These are phyloP conservation scores for Pygoscelis antarcticus DNA, from an alignment of 2,113 vertebrate species.

Conservation along the genomic window DNA sequence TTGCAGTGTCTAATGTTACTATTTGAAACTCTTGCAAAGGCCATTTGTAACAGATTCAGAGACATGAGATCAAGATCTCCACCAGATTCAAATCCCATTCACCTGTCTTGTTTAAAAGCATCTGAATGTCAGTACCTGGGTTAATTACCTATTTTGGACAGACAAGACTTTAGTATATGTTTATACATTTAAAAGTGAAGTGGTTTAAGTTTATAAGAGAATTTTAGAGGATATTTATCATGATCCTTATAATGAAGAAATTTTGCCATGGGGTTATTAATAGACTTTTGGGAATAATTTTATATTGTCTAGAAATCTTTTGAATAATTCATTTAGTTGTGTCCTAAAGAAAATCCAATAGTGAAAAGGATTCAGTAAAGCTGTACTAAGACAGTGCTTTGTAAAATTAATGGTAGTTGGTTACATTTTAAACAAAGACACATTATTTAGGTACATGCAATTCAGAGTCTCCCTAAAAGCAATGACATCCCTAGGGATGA, in stretches of 20 bases:
- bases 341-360: neutral
- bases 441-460: neutral
- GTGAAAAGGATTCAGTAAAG: neutral
- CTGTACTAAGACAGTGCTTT: neutral
- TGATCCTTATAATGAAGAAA: neutral
- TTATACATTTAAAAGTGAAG: neutral
- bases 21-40: neutral
- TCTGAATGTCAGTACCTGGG: neutral
- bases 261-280: neutral
- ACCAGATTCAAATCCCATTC: rapidly evolving
- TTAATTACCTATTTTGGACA: neutral
- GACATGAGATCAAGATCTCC: neutral
- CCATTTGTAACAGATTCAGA: neutral
- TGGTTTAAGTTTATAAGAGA: neutral
- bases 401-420: neutral
- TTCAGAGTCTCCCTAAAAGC: neutral
- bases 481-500: neutral
- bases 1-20: neutral
- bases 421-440: neutral
- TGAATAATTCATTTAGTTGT: neutral
- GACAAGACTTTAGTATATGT: neutral
- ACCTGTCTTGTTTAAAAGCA: neutral
- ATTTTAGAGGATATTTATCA: neutral
- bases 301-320: neutral
- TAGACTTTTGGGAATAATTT: neutral